Conservation (phyloP, 2,113 vertebrate genomes). For the Pseudopodoces humilis region DNA sequence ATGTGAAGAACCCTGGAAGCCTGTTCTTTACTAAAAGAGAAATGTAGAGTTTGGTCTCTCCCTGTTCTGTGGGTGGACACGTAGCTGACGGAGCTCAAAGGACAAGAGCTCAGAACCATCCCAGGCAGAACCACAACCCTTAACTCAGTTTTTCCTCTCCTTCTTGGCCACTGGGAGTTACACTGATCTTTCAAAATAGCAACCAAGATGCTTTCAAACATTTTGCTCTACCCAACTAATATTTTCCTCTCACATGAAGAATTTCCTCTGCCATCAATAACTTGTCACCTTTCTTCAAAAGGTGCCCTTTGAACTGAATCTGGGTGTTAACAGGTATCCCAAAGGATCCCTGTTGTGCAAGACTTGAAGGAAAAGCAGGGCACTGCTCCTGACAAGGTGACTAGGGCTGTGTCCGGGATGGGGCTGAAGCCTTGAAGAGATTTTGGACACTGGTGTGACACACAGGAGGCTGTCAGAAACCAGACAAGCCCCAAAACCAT, state of each 20-base stretch:
- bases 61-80: not conserved
- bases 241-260: not conserved
- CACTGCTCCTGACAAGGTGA: not conserved
- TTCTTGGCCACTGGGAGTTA: not conserved
- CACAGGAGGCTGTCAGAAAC: not conserved
- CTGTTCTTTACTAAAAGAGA: not conserved
- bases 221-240: not conserved
- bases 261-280: not conserved
- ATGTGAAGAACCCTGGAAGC: fast-evolving
- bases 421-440: not conserved
- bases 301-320: not conserved
- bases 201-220: not conserved
- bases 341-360: not conserved
- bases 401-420: not conserved
- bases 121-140: not conserved
- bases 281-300: not conserved
- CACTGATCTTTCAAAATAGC: not conserved
- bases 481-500: not conserved
- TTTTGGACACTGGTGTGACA: not conserved
- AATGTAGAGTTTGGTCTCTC: not conserved
- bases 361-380: not conserved
- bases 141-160: not conserved
- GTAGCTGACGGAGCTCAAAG: not conserved
- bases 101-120: not conserved
- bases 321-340: not conserved